phyloP scores from a whole-genome alignment of 2,888 invertebrate genomes.

The Gymnosoma rotundatum region DNA sequence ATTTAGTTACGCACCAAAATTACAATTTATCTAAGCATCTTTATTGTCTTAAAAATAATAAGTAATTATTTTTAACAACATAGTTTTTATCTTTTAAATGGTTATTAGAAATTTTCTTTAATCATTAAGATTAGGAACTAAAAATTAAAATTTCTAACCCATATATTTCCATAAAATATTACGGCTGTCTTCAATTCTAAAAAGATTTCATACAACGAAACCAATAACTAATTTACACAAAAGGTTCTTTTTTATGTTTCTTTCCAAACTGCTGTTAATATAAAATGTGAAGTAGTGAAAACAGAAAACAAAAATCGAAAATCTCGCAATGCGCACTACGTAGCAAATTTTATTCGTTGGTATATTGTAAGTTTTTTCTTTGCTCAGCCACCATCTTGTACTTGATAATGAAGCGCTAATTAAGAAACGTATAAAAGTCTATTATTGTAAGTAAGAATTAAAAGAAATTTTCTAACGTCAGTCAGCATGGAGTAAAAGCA shows the following conservation, averaged over 20 bases:
- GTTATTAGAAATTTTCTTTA: too few species aligned
- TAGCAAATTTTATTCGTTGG: slow-evolving; percentile 51
- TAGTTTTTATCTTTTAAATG: too few species aligned
- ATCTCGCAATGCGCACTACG: slow-evolving; percentile 46
- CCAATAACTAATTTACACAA: neutral
- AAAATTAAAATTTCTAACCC: too few species aligned
- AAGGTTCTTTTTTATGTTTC: neutral
- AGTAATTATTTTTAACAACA: too few species aligned
- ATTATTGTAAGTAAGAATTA: slow-evolving; percentile 19
- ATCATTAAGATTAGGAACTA: too few species aligned
- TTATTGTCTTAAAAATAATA: too few species aligned
- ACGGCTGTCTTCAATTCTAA: too few species aligned
- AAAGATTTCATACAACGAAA: neutral
- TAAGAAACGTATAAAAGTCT: slow-evolving; percentile 59
- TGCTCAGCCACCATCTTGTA: slow-evolving; percentile 35
- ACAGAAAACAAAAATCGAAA: neutral
- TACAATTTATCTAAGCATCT: too few species aligned
- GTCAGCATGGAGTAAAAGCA: slow-evolving; percentile 18
- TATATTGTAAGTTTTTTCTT: neutral
- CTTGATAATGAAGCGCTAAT: slow-evolving; percentile 70
- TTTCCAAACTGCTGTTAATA: neutral
- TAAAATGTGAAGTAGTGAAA: neutral
- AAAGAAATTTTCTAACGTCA: slow-evolving; percentile 42
- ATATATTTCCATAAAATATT: too few species aligned
- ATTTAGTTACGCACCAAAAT: too few species aligned